Conservation (phyloP, 2,113 vertebrate species). For the Oenanthe oenanthe region DNA sequence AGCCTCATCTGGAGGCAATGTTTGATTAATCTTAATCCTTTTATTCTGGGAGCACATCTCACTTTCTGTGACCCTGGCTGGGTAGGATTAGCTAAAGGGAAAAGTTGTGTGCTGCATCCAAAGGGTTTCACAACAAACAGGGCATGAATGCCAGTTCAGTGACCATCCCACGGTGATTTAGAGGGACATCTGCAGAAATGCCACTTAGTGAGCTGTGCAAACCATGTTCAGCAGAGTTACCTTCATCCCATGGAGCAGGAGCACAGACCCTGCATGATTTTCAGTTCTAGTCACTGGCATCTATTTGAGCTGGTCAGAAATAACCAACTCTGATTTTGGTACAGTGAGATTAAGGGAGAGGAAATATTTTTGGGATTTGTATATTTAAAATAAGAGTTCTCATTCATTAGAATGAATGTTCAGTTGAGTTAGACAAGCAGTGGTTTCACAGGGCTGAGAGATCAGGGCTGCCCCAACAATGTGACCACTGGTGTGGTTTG, state of each 20-base stretch:
- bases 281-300: background rate
- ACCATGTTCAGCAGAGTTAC: background rate
- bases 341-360: background rate
- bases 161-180: background rate
- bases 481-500: background rate
- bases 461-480: background rate
- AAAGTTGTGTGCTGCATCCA: rapidly evolving
- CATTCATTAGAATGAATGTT: background rate
- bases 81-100: background rate
- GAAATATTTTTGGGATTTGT: background rate
- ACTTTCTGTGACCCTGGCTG: background rate
- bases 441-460: background rate
- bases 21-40: background rate
- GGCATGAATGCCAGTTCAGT: background rate
- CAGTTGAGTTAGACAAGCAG: background rate
- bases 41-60: background rate
- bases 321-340: background rate
- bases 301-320: background rate
- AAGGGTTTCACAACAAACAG: background rate
- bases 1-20: background rate
- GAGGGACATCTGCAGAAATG: background rate
- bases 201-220: background rate
- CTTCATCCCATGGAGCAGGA: background rate
- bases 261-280: background rate
- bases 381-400: background rate